Base-by-base conservation (phyloP, 2,888 invertebrate species). In the Ormyrus nitidulus region DNA sequence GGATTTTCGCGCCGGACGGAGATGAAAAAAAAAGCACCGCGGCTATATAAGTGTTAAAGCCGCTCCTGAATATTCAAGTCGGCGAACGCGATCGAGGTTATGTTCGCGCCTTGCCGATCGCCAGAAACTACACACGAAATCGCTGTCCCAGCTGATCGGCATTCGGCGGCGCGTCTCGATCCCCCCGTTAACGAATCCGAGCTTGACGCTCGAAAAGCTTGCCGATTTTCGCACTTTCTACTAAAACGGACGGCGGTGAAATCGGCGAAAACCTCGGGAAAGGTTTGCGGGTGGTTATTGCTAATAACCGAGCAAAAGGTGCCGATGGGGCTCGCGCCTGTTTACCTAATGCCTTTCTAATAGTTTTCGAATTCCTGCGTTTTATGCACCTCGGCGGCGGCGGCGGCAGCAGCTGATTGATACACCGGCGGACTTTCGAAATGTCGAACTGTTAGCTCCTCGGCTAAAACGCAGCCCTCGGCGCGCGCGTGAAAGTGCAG, bases 201-300 rank as follows among this genome's bases (percentile, higher is more conserved):
- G 34, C 69, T 69, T 59, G 19, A 58, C 53, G 46, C 48, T 62
- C 58, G 49, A 51, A 51, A 13, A 8, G n/a, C 7, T 44, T 53
- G 44, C 19, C 13, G 65, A 66, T 59, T 72, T 59, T 48, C 59
- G 59, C 34, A 56, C 76, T 77, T 75, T 68, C 75, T 51, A 69
- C 53, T 48, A 46, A 53, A 10, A 66, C 13, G 44, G 34, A 34
- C 54, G 9, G 7, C n/a, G n/a, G 48, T n/a, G 54, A 61, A 76
- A 65, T 48, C 44, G 11, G 8, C 54, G 56, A 13, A 49, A 76
- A 69, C 10, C 62, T 5, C 44, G 62, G 13, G 44, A 53, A 46
- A 53, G 13, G 53, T 68, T 68, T 66, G 44, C 44, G 10, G 68
- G 6, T 46, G 58, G 66, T 4, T 34, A 4, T 4, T 4, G 34